phyloP scores from a whole-genome alignment of 1,140 invertebrate species.

The Ctenoplectra terminalis region DNA sequence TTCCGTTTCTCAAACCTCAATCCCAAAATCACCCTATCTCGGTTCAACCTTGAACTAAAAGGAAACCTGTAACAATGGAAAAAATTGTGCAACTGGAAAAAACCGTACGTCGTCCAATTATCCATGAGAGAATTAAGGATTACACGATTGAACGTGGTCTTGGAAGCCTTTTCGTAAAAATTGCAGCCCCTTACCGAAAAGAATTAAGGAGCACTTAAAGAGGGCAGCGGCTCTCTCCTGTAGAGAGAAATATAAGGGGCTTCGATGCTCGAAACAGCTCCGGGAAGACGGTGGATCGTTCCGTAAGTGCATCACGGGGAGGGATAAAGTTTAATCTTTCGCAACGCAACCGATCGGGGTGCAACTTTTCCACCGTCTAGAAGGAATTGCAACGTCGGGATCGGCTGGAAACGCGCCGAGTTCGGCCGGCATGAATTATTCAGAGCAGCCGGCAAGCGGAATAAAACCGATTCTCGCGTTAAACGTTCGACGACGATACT shows the following conservation, averaged over 20 bases:
- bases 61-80: too few species aligned
- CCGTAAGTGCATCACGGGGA: slow-evolving; percentile 33
- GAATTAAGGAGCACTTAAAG: slow-evolving; percentile 1
- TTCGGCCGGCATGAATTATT: slow-evolving; percentile 52
- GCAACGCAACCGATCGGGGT: slow-evolving; percentile 46
- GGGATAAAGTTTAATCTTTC: slow-evolving; percentile 53
- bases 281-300: slow-evolving; percentile 15
- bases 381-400: slow-evolving; percentile 33
- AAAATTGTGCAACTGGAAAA: neutral
- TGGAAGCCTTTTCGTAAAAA: neutral
- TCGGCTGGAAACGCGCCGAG: slow-evolving; percentile 14
- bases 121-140: neutral
- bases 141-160: neutral
- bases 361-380: slow-evolving; percentile 36
- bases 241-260: neutral
- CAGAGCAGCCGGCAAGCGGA: slow-evolving; percentile 36
- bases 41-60: too few species aligned
- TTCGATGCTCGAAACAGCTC: neutral
- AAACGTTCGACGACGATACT: slow-evolving; percentile 45
- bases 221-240: too few species aligned
- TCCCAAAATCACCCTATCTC: too few species aligned
- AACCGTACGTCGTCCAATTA: neutral
- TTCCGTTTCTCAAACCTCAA: too few species aligned
- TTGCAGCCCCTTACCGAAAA: neutral
- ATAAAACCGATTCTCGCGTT: slow-evolving; percentile 58